Evolutionary conservation across 2,113 vertebrate genomes (phyloP).

Genomic region (Pyrgilauda ruficollis): DNA sequence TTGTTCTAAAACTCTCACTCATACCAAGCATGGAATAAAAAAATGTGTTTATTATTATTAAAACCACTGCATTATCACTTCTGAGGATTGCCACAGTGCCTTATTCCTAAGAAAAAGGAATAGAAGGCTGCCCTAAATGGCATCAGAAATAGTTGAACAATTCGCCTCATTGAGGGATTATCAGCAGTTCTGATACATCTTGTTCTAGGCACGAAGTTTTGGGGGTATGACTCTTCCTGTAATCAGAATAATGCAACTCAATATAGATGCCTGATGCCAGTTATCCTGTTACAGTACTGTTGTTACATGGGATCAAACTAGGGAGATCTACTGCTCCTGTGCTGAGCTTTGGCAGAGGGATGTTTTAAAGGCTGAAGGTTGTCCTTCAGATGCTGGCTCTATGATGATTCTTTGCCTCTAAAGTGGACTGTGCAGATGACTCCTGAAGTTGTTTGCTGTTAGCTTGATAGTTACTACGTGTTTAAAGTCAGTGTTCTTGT

Average conservation of each 20-base stretch:
- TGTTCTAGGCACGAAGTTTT: not conserved
- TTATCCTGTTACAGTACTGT: not conserved
- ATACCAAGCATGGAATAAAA: not conserved
- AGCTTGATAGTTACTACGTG: not conserved
- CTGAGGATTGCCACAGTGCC: not conserved
- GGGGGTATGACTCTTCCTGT: not conserved
- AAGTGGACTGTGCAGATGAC: not conserved
- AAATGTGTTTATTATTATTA: not conserved
- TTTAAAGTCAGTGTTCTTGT: not conserved
- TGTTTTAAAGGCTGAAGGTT: not conserved
- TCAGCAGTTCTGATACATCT: not conserved
- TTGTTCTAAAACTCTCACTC: not conserved
- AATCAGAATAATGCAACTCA: not conserved
- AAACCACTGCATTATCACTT: not conserved
- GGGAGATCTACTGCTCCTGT: not conserved
- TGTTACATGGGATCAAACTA: not conserved
- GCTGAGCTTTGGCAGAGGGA: not conserved
- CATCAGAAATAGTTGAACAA: not conserved
- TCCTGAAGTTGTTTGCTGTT: not conserved
- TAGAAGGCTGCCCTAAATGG: not conserved
- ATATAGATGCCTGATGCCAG: not conserved
- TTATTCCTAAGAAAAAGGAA: not conserved
- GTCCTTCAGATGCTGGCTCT: not conserved
- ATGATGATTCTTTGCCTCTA: not conserved
- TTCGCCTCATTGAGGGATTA: not conserved